A percentile compares a stretch with the other conserved stretches of the same genome.
Evolutionary conservation across 2,888 invertebrate species (phyloP).

Genomic region (Therioaphis trifolii): DNA sequence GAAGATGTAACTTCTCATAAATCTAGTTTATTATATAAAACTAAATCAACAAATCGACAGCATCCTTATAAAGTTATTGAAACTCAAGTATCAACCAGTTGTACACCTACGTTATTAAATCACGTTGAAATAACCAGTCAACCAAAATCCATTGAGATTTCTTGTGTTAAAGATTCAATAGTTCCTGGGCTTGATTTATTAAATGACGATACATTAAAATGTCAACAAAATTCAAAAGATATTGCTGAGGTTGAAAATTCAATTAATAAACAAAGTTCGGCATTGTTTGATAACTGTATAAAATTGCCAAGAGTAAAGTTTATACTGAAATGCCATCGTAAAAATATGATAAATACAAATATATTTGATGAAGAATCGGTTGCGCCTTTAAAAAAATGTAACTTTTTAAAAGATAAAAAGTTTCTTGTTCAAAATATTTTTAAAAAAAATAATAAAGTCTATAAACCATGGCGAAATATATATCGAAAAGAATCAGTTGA

Average conservation of each 20-base stretch:
- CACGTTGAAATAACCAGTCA: background rate
- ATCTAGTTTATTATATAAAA: background rate
- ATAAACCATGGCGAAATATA: background rate
- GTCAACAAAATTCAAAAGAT: background rate
- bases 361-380: conserved; percentile 29
- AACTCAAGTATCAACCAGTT: background rate
- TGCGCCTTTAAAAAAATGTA: background rate
- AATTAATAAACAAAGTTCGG: background rate
- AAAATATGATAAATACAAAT: conserved; percentile 32
- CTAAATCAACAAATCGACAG: background rate
- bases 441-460: background rate
- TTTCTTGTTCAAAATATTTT: background rate
- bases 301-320: conserved; percentile 44
- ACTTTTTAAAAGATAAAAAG: background rate
- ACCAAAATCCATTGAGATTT: background rate
- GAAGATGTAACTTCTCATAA: background rate
- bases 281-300: background rate
- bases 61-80: background rate
- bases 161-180: background rate
- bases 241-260: background rate
- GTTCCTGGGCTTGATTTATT: background rate
- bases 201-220: background rate
- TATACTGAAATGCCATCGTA: conserved; percentile 4
- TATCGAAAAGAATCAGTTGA: background rate
- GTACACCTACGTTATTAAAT: background rate